Evolutionary conservation across 2,797 vertebrate genomes (phyloP), one percentile per base, ranked within the genome.

Genomic region (Lepidocolaptes lacrymiger): DNA sequence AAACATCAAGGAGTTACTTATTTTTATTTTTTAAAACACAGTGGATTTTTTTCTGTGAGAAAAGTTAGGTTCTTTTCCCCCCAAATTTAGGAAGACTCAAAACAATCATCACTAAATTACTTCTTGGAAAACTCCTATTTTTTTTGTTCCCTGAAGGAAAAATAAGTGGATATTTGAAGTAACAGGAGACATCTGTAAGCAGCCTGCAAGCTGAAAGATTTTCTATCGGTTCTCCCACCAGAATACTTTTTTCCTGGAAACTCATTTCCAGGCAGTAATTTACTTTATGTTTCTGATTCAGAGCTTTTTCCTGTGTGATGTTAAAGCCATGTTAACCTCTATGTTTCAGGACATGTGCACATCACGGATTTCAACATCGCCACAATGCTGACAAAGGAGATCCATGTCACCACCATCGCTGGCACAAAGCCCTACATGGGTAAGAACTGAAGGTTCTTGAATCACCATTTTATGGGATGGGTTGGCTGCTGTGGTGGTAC

Each of bases 391-490:
- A 99, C 98, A 26, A 98, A 98, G 9, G 99, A 99, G 91, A 97
- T 97, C 13, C 98, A 98, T 48, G 98, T 99, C 69, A 99, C 98
- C 36, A 99, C 99, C 7, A 98, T 99, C 4, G 99, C 99, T 27
- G 99, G 99, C 94, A 99, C 99, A 30, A 99, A 99, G 94, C 99
- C 99, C 1, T 99, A 99, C 76, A 99, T 99, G 99, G 99, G 99
- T 99, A 97, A 95, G 98, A 39, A 30, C 27, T 36, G 22, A 7
- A 0, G 4, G 20, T 18, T 36, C 46, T 26, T 12, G 10, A 52
- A 4, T 13, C 27, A 8, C 14, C 9, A 0, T 34, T 39, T 19
- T 15, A 30, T 32, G 55, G 61, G 41, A 54, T 36, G 69, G 12
- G 66, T 55, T 37, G 46, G 5, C 30, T 27, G 43, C 56, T 11